Conservation (phyloP, 2,113 vertebrate species). For the Eretmochelys imbricata region DNA sequence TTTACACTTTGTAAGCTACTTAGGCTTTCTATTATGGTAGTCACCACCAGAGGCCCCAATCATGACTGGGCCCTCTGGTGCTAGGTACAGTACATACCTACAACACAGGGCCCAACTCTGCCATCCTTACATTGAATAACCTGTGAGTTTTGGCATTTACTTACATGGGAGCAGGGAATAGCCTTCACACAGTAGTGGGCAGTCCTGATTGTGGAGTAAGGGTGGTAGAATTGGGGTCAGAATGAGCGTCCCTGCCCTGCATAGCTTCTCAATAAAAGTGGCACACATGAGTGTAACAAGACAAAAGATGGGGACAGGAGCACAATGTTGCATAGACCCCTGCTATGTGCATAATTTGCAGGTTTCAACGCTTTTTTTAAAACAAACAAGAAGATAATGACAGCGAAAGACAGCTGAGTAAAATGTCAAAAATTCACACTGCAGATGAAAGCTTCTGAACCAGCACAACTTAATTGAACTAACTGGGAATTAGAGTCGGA, state of each 20-base stretch:
- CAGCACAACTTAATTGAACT: background rate
- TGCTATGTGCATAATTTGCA: background rate
- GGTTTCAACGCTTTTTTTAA: background rate
- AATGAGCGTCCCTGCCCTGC: background rate
- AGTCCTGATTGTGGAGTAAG: background rate
- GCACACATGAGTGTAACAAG: background rate
- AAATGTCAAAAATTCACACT: background rate
- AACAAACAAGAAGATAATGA: background rate
- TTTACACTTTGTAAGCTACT: background rate
- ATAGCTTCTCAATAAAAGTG: background rate
- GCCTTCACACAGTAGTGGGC: background rate
- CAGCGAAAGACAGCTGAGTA: background rate
- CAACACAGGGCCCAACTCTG: background rate
- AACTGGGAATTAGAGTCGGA: background rate
- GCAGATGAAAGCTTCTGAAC: background rate
- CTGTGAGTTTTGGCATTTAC: background rate
- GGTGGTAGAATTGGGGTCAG: background rate
- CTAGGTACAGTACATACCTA: fast-evolving
- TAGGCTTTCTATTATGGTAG: background rate
- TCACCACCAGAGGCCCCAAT: background rate
- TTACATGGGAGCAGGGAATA: background rate
- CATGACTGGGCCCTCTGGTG: background rate
- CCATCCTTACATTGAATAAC: background rate
- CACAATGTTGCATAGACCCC: background rate
- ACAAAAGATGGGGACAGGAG: background rate